These are phyloP conservation scores for Anoplophora glabripennis DNA, from an alignment of 1,140 invertebrate genomes.

Conservation along the genomic window DNA sequence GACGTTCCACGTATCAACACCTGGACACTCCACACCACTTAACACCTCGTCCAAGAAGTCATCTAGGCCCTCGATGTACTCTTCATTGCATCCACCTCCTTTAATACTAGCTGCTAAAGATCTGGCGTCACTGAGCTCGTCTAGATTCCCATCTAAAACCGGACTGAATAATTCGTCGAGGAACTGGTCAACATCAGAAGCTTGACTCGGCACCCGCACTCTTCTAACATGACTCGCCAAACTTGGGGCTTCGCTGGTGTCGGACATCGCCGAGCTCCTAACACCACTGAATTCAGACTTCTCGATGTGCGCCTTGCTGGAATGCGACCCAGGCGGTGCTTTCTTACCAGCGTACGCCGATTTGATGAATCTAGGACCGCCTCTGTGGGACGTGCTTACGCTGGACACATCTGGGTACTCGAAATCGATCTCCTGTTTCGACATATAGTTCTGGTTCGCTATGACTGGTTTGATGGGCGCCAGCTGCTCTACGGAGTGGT, in stretches of 20 bases:
- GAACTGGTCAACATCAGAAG: slow-evolving; percentile 94
- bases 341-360: slow-evolving; percentile 76
- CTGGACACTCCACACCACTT: slow-evolving; percentile 5
- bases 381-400: slow-evolving; percentile 60
- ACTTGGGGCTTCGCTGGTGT: slow-evolving; percentile 90
- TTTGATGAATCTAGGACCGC: slow-evolving; percentile 77
- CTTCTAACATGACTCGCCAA: slow-evolving; percentile 85
- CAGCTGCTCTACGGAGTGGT: slow-evolving; percentile 77
- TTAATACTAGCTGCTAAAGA: slow-evolving; percentile 92
- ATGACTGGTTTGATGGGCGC: slow-evolving; percentile 55
- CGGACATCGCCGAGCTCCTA: slow-evolving; percentile 88
- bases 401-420: slow-evolving; percentile 65
- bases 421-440: slow-evolving; percentile 61
- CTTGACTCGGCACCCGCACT: slow-evolving; percentile 86
- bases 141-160: slow-evolving; percentile 86
- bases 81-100: slow-evolving; percentile 53
- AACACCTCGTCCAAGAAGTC: slow-evolving; percentile 35
- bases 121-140: slow-evolving; percentile 87
- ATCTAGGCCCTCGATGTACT: slow-evolving; percentile 32
- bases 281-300: slow-evolving; percentile 73
- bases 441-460: slow-evolving; percentile 57
- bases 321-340: slow-evolving; percentile 76
- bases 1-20: slow-evolving; percentile 29
- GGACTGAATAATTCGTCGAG: slow-evolving; percentile 94
- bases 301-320: slow-evolving; percentile 79